phyloP scores from a whole-genome alignment of 1,140 invertebrate species.

The Mylabris phalerata region DNA sequence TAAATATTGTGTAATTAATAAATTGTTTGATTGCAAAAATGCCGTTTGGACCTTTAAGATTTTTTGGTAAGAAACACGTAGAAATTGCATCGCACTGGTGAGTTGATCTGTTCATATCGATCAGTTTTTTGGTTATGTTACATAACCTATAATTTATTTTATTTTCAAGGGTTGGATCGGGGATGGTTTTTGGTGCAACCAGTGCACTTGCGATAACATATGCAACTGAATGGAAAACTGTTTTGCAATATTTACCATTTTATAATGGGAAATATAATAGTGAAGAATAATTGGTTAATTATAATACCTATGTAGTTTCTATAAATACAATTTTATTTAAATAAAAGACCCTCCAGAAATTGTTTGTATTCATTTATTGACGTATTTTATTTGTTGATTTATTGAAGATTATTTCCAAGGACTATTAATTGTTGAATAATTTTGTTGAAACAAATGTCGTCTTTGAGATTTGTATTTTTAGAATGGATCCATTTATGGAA shows the following conservation, averaged over 20 bases:
- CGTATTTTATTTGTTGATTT: not conserved
- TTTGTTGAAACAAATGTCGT: not conserved
- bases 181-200: conserved; percentile 53
- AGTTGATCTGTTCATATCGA: conserved; percentile 7
- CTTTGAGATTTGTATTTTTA: not conserved
- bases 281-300: conserved; percentile 32
- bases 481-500: too few relatives aligned
- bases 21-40: too few relatives aligned
- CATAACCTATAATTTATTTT: conserved; percentile 21
- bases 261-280: conserved; percentile 64
- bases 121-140: conserved; percentile 10
- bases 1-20: too few relatives aligned
- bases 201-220: conserved; percentile 53
- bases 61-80: conserved; percentile 34
- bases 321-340: not conserved
- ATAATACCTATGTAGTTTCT: not conserved
- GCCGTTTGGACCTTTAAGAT: conserved; percentile 11
- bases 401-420: too few relatives aligned
- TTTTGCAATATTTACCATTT: conserved; percentile 64
- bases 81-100: conserved; percentile 32
- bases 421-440: too few relatives aligned
- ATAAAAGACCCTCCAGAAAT: not conserved
- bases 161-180: conserved; percentile 51
- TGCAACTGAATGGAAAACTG: conserved; percentile 69
- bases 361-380: not conserved